phyloP scores from a whole-genome alignment of 64 coral and sea anemone species.

The Orbicella faveolata region DNA sequence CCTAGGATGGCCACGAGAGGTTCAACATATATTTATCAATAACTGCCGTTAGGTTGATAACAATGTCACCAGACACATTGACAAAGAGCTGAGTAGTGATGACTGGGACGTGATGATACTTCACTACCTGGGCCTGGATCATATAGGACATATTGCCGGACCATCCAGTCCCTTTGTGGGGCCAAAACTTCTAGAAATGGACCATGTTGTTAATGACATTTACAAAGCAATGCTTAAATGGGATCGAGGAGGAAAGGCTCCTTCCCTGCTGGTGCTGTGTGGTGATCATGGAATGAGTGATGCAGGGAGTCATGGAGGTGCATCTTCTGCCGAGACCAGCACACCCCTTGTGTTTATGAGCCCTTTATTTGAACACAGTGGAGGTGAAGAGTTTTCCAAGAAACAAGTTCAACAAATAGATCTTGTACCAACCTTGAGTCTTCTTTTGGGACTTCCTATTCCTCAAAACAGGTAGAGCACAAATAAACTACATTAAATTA shows the following conservation, averaged over 20 bases:
- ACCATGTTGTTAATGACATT: conserved; percentile 69
- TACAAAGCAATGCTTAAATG: conserved; percentile 56
- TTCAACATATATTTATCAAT: too few species aligned
- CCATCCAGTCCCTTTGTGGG: conserved; percentile 84
- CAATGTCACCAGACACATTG: conserved; percentile 94
- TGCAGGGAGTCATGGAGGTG: conserved; percentile 94
- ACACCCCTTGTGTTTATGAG: conserved; percentile 95
- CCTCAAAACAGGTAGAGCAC: conserved; percentile 90
- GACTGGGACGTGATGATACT: conserved; percentile 98
- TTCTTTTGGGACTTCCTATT: conserved; percentile 81
- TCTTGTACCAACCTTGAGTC: conserved; percentile 76
- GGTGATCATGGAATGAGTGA: conserved; percentile 99
- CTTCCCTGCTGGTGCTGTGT: conserved; percentile 86
- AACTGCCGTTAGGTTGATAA: conserved; percentile 72
- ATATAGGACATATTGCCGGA: conserved; percentile 96
- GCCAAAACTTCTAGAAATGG: conserved; percentile 95
- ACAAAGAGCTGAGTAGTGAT: conserved; percentile 58
- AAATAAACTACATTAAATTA: not conserved
- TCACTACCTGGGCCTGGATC: conserved; percentile 94
- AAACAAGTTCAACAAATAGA: conserved; percentile 85
- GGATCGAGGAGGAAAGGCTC: conserved; percentile 52
- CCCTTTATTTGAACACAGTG: conserved; percentile 59
- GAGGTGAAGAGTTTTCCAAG: conserved; percentile 67
- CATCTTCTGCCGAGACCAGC: conserved; percentile 76
- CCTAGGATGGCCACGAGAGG: too few species aligned